Evolutionary conservation across 2,888 invertebrate species (phyloP), one percentile per base, ranked within the genome.

Genomic region (Miltochrista miniata): DNA sequence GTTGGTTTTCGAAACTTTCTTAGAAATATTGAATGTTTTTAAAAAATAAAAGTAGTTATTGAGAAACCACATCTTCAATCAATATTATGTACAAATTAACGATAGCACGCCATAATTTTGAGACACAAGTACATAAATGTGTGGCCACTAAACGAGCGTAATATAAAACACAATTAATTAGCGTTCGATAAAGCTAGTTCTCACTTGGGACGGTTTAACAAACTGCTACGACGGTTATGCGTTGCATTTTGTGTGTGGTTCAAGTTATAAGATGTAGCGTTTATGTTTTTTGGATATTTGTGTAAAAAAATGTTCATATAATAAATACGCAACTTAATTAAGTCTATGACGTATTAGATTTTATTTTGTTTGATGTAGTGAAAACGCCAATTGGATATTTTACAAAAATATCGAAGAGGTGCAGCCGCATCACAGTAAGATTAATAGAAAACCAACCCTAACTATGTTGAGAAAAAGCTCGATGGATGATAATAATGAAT

Each of bases 81-180:
- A 29, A 36, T n/a, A n/a, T 45, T 13, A 45, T 39, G 34, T 45
- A 41, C 40, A 48, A 48, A 47, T 42, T 37, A 53, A 24, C 45
- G 11, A 48, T 40, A 18, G 34, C 36, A 38, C 45, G 29, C 36
- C 42, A 57, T 54, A 47, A 52, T 24, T 63, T 57, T 52, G 13
- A 54, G 48, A 43, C 56, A 62, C 52, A 59, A 57, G 60, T 68
- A 70, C 60, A 63, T 69, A 68, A 66, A 63, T 61, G 51, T 59
- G 61, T 48, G 55, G 58, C 69, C 59, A 68, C 69, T 64, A 62
- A 64, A 58, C 62, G 64, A 47, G 55, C 56, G 64, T 66, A 59
- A 68, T 69, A 65, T 70, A 70, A 70, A 70, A 68, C 65, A 74
- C 79, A 81, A 82, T 82, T 81, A 80, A 83, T 83, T 81, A 81